These are phyloP conservation scores for Mizuhopecten yessoensis DNA, from an alignment of 1,140 invertebrate species.

Conservation along the genomic window DNA sequence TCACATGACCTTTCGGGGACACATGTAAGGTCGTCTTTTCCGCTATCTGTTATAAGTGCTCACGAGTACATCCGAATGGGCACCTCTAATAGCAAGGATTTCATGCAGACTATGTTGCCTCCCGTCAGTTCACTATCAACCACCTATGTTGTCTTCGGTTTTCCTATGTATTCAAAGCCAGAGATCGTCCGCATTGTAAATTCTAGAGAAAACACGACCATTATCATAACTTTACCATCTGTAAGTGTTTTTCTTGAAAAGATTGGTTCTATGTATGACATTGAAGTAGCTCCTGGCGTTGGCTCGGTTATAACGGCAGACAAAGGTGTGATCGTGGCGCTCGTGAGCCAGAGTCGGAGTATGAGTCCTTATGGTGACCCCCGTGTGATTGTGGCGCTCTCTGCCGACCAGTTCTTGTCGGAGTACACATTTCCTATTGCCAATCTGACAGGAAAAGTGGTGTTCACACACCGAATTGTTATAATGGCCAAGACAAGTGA, in stretches of 20 bases:
- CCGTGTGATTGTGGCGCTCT: not conserved
- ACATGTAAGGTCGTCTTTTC: too few species aligned
- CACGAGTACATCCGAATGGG: too few species aligned
- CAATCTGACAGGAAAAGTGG: not conserved
- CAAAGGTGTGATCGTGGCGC: not conserved
- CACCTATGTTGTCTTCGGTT: not conserved
- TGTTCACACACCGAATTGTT: not conserved
- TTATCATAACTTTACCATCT: not conserved
- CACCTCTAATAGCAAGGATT: too few species aligned
- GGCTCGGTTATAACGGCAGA: not conserved
- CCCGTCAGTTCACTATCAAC: not conserved
- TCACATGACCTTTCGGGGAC: too few species aligned
- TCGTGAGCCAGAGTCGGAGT: not conserved
- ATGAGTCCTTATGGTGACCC: not conserved
- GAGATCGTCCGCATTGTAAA: not conserved
- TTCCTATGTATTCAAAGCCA: not conserved
- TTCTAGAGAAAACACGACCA: not conserved
- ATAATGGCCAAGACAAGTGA: not conserved
- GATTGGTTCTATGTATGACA: not conserved
- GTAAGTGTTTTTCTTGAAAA: not conserved
- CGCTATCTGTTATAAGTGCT: too few species aligned
- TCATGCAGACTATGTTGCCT: not conserved
- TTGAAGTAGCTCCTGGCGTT: not conserved
- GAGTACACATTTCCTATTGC: slow-evolving; percentile 17
- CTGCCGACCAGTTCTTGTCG: not conserved